Evolutionary conservation across 2,888 invertebrate genomes (phyloP), one percentile per base, ranked within the genome.

Genomic region (Kuschelorhynchus macadamiae): DNA sequence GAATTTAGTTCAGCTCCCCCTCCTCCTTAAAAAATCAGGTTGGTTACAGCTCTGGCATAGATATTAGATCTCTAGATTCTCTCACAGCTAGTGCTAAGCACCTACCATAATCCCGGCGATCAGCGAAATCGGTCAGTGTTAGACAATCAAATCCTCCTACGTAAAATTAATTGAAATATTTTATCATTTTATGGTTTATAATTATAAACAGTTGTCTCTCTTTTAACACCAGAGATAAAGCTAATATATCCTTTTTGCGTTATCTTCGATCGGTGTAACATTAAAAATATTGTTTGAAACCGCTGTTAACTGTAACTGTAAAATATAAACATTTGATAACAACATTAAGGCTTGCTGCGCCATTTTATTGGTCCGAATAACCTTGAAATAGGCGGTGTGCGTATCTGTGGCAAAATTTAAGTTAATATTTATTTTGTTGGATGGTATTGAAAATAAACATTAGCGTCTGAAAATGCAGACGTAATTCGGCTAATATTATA

Each of bases 241-340:
- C 11, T 3, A 12, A 36, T 11, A 36, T 11, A 21, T 20, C 20
- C 59, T 49, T 47, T 17, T 17, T 36, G 1, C 18, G 9, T 49
- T 60, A 60, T 60, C 59, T 14, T 36, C 14, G 21, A 21, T 39
- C 8, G 11, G 39, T 14, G 41, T 21, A 17, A 30, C 42, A 30
- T n/a, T 30, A 42, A 55, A 53, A 55, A 42, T 20, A 42, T 39
- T 41, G 41, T 42, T 55, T 60, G 18, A 30, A 44, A 52, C 14
- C 21, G 52, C 44, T 42, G 42, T 52, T 41, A 52, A 49, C 30
- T 60, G 47, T 63, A 56, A 53, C 53, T 53, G 53, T 60, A 53
- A 53, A 52, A 66, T 44, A 57, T 59, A 66, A 60, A 66, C 53
- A 66, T 53, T 44, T 60, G 66, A 66, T 66, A 66, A 66, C 60